Conservation (phyloP, 2,113 vertebrate species). For the Larimichthys crocea region DNA sequence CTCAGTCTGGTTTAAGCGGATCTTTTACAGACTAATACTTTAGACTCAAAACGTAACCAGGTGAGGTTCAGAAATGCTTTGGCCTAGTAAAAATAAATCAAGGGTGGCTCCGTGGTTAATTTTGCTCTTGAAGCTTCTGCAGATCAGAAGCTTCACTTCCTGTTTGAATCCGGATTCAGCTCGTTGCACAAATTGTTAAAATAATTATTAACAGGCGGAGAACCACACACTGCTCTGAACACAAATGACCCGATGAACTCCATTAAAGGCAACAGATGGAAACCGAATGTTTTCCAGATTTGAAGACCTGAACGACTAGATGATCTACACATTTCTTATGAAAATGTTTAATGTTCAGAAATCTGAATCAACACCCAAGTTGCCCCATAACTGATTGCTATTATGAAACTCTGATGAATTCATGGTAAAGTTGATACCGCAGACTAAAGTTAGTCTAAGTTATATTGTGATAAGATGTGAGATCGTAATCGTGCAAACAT, state of each 20-base stretch:
- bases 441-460: constrained; percentile 85
- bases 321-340: background rate
- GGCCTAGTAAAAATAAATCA: constrained; percentile 5
- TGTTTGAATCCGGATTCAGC: constrained; percentile 11
- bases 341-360: constrained; percentile 48
- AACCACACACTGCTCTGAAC: constrained; percentile 19
- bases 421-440: constrained; percentile 84
- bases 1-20: constrained; percentile 22
- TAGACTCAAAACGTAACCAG: background rate
- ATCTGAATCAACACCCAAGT: constrained; percentile 70
- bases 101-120: constrained; percentile 3
- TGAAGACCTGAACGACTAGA: constrained; percentile 35
- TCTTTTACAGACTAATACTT: constrained; percentile 12
- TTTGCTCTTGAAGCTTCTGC: background rate
- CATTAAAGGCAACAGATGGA: constrained; percentile 60
- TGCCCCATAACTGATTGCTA: constrained; percentile 84
- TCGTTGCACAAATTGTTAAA: constrained; percentile 9
- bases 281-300: constrained; percentile 31
- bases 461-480: constrained; percentile 92
- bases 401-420: constrained; percentile 81
- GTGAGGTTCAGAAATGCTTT: constrained; percentile 13
- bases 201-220: background rate
- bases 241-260: constrained; percentile 19
- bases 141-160: constrained; percentile 3
- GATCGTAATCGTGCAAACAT: constrained; percentile 91